Conservation (phyloP, 92 coral and sea anemone genomes). For the Epizoanthus scotinus region DNA sequence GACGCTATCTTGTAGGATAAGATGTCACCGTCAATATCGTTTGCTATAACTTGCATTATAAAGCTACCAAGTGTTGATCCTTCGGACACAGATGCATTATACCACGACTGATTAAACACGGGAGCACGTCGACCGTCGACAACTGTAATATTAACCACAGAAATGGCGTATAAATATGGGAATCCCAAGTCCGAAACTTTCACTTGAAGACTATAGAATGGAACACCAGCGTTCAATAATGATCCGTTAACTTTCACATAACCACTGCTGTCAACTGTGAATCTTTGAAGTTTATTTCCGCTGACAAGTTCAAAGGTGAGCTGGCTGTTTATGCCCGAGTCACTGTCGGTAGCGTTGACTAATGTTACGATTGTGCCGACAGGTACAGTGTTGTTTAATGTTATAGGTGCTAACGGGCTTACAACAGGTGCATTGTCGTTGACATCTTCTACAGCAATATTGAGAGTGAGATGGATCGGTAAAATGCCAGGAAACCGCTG, state of each 20-base stretch:
- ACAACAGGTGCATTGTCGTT: constrained; percentile 58
- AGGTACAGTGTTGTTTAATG: constrained; percentile 30
- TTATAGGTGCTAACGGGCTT: constrained; percentile 6
- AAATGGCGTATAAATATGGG: constrained; percentile 1
- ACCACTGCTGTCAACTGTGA: constrained; percentile 40
- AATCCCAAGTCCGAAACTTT: constrained; percentile 21
- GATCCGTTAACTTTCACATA: constrained; percentile 38
- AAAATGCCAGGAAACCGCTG: constrained; percentile 2
- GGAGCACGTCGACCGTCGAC: constrained; percentile 40
- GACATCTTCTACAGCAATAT: constrained; percentile 51
- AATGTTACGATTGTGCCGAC: constrained; percentile 17
- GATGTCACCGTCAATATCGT: neutral
- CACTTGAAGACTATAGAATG: neutral
- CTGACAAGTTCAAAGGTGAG: constrained; percentile 42
- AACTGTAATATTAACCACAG: constrained; percentile 19
- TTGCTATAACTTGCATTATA: neutral
- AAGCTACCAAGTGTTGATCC: neutral
- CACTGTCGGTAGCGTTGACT: constrained; percentile 53
- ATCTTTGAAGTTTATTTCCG: constrained; percentile 45
- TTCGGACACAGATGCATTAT: constrained; percentile 6
- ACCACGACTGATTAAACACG: constrained; percentile 31
- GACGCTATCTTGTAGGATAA: neutral
- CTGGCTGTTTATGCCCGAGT: constrained; percentile 43
- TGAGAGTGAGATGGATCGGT: constrained; percentile 47
- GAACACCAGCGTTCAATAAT: neutral